Percentiles rank a stretch among this genome's conserved stretches.
phyloP scores from a whole-genome alignment of 2,888 invertebrate species.

The Merodon equestris region DNA sequence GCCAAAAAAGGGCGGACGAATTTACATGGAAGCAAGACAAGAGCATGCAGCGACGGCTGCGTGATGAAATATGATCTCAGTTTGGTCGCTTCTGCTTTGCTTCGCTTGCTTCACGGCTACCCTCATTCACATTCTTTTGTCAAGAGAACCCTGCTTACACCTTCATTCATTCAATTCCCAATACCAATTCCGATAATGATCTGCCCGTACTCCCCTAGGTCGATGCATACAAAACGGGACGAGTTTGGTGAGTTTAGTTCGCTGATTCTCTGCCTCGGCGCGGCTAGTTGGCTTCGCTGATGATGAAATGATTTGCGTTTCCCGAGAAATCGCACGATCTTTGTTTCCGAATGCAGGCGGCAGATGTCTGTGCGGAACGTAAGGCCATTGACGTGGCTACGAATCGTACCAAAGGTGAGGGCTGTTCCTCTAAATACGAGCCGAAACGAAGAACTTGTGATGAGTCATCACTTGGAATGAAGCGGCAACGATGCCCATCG shows the following conservation, averaged over 20 bases:
- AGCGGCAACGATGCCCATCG: background rate
- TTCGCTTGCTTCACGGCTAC: conserved; percentile 13
- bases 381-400: conserved; percentile 32
- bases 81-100: conserved; percentile 31
- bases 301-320: conserved; percentile 67
- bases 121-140: conserved; percentile 53
- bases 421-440: conserved; percentile 8
- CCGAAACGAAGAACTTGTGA: background rate
- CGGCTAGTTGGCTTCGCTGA: conserved; percentile 28
- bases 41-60: conserved; percentile 12
- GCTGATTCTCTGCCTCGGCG: conserved; percentile 15
- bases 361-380: conserved; percentile 37
- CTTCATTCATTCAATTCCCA: conserved; percentile 57
- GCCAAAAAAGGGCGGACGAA: conserved; percentile 50
- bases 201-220: conserved; percentile 15
- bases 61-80: conserved; percentile 58
- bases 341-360: conserved; percentile 46
- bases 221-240: too few species aligned
- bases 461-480: conserved; percentile 18
- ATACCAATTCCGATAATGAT: conserved; percentile 65
- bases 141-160: conserved; percentile 42
- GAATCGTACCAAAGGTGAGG: conserved; percentile 16
- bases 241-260: too few species aligned
- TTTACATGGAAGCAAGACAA: conserved; percentile 37
- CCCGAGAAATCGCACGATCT: conserved; percentile 62